phyloP scores from a whole-genome alignment of 2,888 invertebrate species.

The Cosmia trapezina region DNA sequence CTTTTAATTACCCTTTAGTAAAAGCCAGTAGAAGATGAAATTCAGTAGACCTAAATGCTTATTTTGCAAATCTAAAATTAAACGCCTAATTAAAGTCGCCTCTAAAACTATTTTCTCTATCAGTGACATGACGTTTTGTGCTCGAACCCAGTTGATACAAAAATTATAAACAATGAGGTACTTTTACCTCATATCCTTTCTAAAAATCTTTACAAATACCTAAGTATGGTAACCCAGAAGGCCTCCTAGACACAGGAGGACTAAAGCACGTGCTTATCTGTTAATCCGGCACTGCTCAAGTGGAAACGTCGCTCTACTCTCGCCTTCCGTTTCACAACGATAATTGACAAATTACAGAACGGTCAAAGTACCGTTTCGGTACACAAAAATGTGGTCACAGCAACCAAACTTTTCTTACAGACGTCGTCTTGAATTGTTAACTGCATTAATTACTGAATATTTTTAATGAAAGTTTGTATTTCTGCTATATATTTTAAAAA shows the following conservation, averaged over 20 bases:
- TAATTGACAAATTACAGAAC: constrained; percentile 59
- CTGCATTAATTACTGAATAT: constrained; percentile 20
- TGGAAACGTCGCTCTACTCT: constrained; percentile 45
- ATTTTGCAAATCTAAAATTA: too few species aligned
- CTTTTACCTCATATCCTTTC: neutral
- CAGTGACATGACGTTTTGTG: neutral
- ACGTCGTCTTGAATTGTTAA: neutral
- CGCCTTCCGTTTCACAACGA: constrained; percentile 54
- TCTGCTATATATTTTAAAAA: neutral
- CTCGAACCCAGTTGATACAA: neutral
- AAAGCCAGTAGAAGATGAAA: neutral
- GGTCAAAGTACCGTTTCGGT: constrained; percentile 30
- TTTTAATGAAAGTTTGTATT: neutral
- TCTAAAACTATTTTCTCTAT: neutral
- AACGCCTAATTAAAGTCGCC: too few species aligned
- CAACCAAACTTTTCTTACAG: constrained; percentile 10
- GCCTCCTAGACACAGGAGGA: constrained; percentile 18
- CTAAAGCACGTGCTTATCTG: constrained; percentile 40
- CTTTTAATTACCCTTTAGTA: neutral
- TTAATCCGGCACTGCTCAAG: constrained; percentile 47
- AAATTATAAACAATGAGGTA: neutral
- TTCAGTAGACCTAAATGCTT: neutral
- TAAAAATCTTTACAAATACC: neutral
- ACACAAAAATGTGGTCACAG: constrained; percentile 34
- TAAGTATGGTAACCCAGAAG: neutral